Evolutionary conservation across 2,797 vertebrate species (phyloP), one percentile per base, ranked within the genome.

Genomic region (Xiphophorus birchmanni): DNA sequence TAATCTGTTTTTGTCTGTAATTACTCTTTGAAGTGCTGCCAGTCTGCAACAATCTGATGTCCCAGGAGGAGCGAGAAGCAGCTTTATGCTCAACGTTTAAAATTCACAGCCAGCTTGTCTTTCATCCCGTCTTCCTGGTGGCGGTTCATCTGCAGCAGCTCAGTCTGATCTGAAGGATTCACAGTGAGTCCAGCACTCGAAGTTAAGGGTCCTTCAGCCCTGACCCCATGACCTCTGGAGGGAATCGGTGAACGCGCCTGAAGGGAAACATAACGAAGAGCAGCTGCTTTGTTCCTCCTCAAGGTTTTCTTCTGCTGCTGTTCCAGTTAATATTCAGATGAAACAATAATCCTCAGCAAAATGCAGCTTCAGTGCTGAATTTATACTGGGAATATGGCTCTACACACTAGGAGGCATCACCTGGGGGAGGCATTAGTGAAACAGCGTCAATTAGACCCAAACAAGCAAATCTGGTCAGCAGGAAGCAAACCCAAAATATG

Each of bases 31-130:
- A 40, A 81, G 40, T 17, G 2, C 63, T 47, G 50, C 2, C n/a
- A 69, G 45, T 52, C 74, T 79, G n/a, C 8, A 73, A 35, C 71
- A 65, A 50, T 65, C 67, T 48, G 47, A 82, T 29, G 75, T 5
- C 42, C n/a, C 5, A 5, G 74, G 77, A 82, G 76, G 56, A 40
- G 32, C 17, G 10, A 82, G 48, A 74, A 73, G 69, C 52, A 58
- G 56, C 80, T 75, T 44, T 71, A 21, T 5, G 47, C 48, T 50
- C 48, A 21, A 8, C 76, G 23, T 83, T 91, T 86, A 79, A 89
- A 90, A 89, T 89, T 86, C 89, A 88, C 52, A 77, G 83, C 80
- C 75, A 52, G 84, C 72, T 81, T 84, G 82, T 78, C 75, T 84
- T 87, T 85, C 83, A 90, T 87, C 82, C 77, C 82, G 32, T 82